Evolutionary conservation across 2,113 vertebrate genomes (phyloP).

Genomic region (Eira barbara): DNA sequence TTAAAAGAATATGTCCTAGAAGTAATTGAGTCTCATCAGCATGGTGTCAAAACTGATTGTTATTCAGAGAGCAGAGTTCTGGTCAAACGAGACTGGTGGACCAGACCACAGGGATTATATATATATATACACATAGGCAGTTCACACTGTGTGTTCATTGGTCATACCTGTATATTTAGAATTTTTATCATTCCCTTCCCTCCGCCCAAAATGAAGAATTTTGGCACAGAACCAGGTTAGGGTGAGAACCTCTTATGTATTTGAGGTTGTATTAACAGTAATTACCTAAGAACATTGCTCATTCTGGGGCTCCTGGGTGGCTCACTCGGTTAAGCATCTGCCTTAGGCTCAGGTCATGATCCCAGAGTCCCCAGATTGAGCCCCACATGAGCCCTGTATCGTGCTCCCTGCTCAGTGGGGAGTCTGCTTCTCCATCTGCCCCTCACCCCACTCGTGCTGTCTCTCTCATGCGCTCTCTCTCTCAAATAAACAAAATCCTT

Average conservation of each 20-base stretch:
- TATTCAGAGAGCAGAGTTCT: background rate
- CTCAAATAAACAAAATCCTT: background rate
- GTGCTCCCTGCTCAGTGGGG: no score
- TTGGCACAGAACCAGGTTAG: background rate
- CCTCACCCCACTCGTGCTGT: background rate
- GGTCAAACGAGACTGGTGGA: background rate
- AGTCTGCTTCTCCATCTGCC: background rate
- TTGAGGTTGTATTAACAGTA: slow-evolving; percentile 14
- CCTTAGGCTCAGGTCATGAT: background rate
- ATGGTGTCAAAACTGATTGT: background rate
- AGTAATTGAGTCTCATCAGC: background rate
- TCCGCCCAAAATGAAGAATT: background rate
- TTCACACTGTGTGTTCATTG: background rate
- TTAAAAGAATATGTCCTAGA: background rate
- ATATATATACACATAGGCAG: background rate
- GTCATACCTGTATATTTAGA: background rate
- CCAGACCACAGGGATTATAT: background rate
- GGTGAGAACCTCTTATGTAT: slow-evolving; percentile 33
- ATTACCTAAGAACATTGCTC: background rate
- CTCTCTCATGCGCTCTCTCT: background rate
- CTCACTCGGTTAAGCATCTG: background rate
- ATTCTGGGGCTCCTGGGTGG: background rate
- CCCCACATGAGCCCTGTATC: background rate
- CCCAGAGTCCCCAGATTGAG: background rate
- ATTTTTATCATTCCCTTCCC: background rate